Evolutionary conservation across 2,797 vertebrate genomes (phyloP), one percentile per base, ranked within the genome.

Genomic region (Gadopsis bispinosus): DNA sequence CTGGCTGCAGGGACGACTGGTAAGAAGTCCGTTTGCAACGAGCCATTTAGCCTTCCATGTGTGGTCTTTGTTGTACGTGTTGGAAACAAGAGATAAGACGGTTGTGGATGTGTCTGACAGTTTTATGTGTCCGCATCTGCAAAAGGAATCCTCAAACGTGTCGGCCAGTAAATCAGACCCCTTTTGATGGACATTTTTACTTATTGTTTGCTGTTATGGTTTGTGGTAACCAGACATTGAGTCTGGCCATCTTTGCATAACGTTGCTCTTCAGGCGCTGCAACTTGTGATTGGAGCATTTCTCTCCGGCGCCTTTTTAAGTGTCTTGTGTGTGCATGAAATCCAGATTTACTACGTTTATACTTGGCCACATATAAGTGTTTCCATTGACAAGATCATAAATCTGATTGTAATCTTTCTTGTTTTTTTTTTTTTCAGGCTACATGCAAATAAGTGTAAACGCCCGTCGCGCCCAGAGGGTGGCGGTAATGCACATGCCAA

Each of bases 1-100:
- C 72, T 99, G 98, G 98, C 96, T 99, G 54, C 98, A 97, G 17
- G 96, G 95, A 65, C 94, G 96, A 31, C 89, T 97, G 96, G 98
- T 99, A 94, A 76, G 31, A n/a, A 47, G 14, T 20, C 26, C 16
- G 39, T 50, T 19, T 43, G 5, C 48, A 20, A 33, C 39, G 45
- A 20, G 33, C 11, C 3, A 0, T 65, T 41, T 31, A 51, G 7
- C 43, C 14, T 12, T 33, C 2, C 0, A 29, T 50, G 10, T 31
- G 11, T 37, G 20, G 51, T 11, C 11, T 19, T 22, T 54, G 12
- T 13, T 65, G 19, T 20, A 10, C 62, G 39, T 41, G 51, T 79
- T 69, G 22, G 43, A 60, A 61, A 53, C 37, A 33, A 16, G 37
- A n/a, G 16, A 54, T 54, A 4, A 7, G 0, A 35, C 22, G 10